Base-by-base conservation (phyloP, 2,113 vertebrate species). In the Buteo buteo region DNA sequence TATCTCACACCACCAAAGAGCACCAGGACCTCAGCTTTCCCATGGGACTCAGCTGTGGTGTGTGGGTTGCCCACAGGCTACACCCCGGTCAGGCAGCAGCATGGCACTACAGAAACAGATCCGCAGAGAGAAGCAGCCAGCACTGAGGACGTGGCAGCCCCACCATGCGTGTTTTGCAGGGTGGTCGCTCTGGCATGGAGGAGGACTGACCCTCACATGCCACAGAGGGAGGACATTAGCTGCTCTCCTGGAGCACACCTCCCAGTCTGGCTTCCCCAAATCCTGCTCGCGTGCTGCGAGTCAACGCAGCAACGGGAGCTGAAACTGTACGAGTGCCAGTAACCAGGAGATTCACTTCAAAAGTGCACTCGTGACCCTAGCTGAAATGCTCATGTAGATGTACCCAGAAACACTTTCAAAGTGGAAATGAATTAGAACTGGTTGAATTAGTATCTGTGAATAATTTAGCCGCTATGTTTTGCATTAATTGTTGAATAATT, bases 401-500 rank as follows among this genome's bases (percentile, higher is more conserved):
- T 29, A 64, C 52, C 61, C 57, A 89, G 52, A 79, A 88, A 44
- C 44, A 44, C 40, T 94, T 95, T 84, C 57, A 69, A 85, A 89
- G 49, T 80, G 55, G 73, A 92, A 96, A 92, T 73, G 2, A 92
- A 84, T 93, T 91, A 93, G 94, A 85, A 91, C 54, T 59, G 65
- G 62, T 62, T 92, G 92, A 93, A 91, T 96, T 94, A 96, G 87
- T 93, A 54, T 90, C 80, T 91, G 57, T 93, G 93, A 96, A 95
- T 93, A 94, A 94, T 94, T 93, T 91, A 95, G 44, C 79, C 0
- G 11, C 67, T 94, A 79, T 31, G 38, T 95, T 91, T 94, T 93
- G 72, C 71, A 93, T 88, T 92, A 97, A 93, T 94, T 87, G 86
- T 89, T 96, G 91, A 96, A 95, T 94, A 97, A 95, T 88, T 90